phyloP scores from a whole-genome alignment of 2,888 invertebrate species.

The Gisinianus flammeolus region DNA sequence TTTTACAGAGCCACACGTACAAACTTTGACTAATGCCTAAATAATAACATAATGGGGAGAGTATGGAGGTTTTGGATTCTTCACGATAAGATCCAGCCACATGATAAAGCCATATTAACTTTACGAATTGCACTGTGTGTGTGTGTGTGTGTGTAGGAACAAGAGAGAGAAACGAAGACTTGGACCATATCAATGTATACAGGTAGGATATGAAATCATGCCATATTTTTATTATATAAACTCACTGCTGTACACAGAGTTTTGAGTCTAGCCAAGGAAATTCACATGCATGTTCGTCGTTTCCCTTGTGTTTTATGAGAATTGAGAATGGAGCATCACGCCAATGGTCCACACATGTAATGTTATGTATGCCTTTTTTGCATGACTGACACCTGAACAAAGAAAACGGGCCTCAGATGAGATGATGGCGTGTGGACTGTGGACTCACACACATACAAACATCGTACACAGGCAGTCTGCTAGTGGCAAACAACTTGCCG shows the following conservation, averaged over 20 bases:
- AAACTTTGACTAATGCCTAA: conserved; percentile 36
- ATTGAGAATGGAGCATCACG: conserved; percentile 1
- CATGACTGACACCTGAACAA: conserved; percentile 44
- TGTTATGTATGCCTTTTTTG: conserved; percentile 39
- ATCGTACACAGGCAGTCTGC: neutral
- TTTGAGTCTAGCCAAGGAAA: neutral
- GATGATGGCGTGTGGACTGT: conserved; percentile 34
- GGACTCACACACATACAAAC: neutral
- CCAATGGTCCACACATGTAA: conserved; percentile 20
- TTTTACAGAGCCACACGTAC: conserved; percentile 42
- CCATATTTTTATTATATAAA: neutral
- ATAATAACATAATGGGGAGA: conserved; percentile 38
- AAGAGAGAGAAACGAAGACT: neutral
- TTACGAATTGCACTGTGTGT: neutral
- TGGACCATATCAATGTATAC: neutral
- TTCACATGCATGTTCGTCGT: neutral
- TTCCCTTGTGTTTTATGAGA: neutral
- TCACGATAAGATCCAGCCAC: conserved; percentile 26
- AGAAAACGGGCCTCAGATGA: conserved; percentile 33
- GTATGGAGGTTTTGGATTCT: conserved; percentile 24
- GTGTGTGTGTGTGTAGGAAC: neutral
- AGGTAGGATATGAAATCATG: neutral
- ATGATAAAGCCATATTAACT: conserved; percentile 35
- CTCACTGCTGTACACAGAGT: neutral
- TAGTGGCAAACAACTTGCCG: conserved; percentile 4